Evolutionary conservation across 2,113 vertebrate genomes (phyloP).

Genomic region (Ictalurus furcatus): DNA sequence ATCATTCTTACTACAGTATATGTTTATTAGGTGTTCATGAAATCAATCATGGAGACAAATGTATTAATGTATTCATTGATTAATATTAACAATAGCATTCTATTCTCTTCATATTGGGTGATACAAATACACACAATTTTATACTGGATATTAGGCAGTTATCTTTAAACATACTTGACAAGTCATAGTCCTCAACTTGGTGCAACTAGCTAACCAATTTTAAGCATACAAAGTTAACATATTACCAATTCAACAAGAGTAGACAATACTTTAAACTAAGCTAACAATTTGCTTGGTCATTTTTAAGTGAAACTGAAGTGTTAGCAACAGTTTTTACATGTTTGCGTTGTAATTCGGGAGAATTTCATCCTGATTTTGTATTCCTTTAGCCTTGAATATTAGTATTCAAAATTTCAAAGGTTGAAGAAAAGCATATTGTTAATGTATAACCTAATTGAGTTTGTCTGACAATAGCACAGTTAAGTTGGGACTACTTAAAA

Average conservation of each 20-base stretch:
- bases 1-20: not conserved
- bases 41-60: not conserved
- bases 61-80: not conserved
- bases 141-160: not conserved
- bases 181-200: not conserved
- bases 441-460: not conserved
- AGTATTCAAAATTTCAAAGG: not conserved
- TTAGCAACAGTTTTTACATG: not conserved
- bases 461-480: constrained; percentile 5
- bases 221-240: not conserved
- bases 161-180: not conserved
- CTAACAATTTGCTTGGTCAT: constrained; percentile 9
- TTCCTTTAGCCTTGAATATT: not conserved
- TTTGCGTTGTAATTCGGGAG: not conserved
- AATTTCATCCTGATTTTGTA: not conserved
- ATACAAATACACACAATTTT: not conserved
- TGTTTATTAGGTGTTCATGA: not conserved
- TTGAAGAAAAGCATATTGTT: not conserved
- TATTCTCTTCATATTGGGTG: not conserved
- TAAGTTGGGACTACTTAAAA: not conserved
- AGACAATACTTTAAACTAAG: not conserved
- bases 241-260: not conserved
- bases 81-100: not conserved
- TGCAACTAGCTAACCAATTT: not conserved
- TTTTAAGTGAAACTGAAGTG: constrained; percentile 5